Conservation (phyloP, 2,888 invertebrate species). For the Latrodectus hesperus region DNA sequence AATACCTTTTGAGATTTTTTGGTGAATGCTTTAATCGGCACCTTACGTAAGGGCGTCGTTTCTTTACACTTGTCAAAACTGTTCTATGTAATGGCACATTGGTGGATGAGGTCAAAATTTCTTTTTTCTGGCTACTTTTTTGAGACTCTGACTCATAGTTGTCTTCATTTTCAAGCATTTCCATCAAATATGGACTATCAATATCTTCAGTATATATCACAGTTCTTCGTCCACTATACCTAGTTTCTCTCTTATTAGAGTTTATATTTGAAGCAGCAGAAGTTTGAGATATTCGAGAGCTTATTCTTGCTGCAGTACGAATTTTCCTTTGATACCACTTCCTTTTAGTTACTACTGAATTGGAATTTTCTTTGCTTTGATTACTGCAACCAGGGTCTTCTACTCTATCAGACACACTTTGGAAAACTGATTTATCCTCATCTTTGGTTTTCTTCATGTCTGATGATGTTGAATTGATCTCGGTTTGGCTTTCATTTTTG, state of each 20-base stretch:
- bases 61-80: background rate
- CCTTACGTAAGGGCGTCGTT: background rate
- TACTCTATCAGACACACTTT: background rate
- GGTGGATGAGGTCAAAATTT: background rate
- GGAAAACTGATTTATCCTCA: background rate
- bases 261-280: background rate
- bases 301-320: constrained; percentile 3
- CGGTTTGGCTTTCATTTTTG: background rate
- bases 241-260: constrained; percentile 45
- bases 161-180: constrained; percentile 47
- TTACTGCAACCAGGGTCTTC: background rate
- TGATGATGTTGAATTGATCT: background rate
- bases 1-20: background rate
- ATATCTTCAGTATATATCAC: constrained; percentile 74
- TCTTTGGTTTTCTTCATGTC: background rate
- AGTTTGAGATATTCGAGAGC: constrained; percentile 12
- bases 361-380: constrained; percentile 16
- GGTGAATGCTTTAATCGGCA: background rate
- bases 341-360: constrained; percentile 15
- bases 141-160: background rate
- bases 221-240: constrained; percentile 74
- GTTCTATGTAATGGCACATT: background rate
- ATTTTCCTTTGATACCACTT: constrained; percentile 39
- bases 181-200: constrained; percentile 69
- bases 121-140: background rate